Conservation (phyloP, 2,888 invertebrate species). For the Leucophenga maculata region DNA sequence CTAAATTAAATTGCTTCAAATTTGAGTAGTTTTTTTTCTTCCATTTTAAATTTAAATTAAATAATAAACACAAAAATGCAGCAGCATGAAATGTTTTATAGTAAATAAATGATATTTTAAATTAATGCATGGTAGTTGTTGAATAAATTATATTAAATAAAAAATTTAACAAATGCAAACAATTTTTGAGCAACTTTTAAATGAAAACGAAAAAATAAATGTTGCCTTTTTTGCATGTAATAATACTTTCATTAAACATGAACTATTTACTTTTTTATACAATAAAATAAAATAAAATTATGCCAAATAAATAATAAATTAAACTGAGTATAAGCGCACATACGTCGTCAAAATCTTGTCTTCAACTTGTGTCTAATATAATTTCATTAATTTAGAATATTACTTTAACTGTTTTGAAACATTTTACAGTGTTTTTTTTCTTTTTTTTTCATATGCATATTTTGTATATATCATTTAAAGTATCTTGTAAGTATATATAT, state of each 20-base stretch:
- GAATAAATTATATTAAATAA: neutral
- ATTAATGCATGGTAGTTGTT: neutral
- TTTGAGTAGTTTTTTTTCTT: neutral
- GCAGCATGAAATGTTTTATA: conserved; percentile 5
- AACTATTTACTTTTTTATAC: neutral
- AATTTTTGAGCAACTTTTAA: conserved; percentile 11
- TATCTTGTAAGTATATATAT: too few species aligned
- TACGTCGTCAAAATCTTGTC: neutral
- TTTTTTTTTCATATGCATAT: too few species aligned
- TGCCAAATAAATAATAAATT: neutral
- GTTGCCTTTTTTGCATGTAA: neutral
- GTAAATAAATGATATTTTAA: neutral
- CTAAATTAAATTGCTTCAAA: conserved; percentile 6
- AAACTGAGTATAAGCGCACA: conserved; percentile 30
- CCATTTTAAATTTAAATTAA: neutral
- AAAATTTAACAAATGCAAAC: conserved; percentile 1
- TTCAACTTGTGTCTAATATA: too few species aligned
- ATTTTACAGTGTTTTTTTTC: too few species aligned
- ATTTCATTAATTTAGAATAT: too few species aligned
- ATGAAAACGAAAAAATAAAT: neutral
- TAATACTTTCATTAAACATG: neutral
- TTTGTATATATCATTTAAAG: too few species aligned
- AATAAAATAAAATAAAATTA: neutral
- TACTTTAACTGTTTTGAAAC: too few species aligned
- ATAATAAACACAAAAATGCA: neutral